Conservation (phyloP, 2,888 invertebrate species). For the Ophion ventricosus region DNA sequence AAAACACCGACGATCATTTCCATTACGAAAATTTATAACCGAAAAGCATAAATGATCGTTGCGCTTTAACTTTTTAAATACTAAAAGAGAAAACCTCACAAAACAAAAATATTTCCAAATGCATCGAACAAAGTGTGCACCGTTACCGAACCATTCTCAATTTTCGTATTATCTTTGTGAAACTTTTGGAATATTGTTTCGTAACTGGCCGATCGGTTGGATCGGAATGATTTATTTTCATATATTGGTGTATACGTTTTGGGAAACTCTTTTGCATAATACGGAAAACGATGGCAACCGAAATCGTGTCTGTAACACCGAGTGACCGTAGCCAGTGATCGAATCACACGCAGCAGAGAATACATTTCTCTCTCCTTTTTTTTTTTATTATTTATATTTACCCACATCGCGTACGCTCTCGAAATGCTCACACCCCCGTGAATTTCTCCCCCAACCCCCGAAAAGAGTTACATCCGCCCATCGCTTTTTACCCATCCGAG, state of each 20-base stretch:
- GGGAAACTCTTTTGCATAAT: conserved; percentile 19
- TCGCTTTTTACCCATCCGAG: conserved; percentile 54
- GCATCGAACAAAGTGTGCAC: too few species aligned
- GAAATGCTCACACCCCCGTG: conserved; percentile 44
- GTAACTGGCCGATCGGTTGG: too few species aligned
- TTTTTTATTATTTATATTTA: conserved; percentile 7
- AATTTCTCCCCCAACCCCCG: conserved; percentile 40
- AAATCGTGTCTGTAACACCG: conserved; percentile 16
- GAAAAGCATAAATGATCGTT: too few species aligned
- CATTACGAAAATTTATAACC: too few species aligned
- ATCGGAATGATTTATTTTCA: too few species aligned
- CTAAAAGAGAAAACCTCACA: too few species aligned
- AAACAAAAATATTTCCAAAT: too few species aligned
- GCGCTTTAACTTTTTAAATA: too few species aligned
- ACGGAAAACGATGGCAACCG: conserved; percentile 10
- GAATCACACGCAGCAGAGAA: background rate
- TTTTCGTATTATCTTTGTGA: too few species aligned
- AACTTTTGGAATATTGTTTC: too few species aligned
- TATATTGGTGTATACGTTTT: background rate
- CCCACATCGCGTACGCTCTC: conserved; percentile 5
- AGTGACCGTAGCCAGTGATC: conserved; percentile 5
- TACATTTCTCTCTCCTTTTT: background rate
- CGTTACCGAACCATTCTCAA: too few species aligned
- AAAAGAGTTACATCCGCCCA: conserved; percentile 57
- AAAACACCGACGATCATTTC: too few species aligned